Percentiles rank a stretch among this genome's conserved stretches.
These are phyloP conservation scores for Amazonetta brasiliensis DNA, from an alignment of 2,797 vertebrate species.

Conservation along the genomic window DNA sequence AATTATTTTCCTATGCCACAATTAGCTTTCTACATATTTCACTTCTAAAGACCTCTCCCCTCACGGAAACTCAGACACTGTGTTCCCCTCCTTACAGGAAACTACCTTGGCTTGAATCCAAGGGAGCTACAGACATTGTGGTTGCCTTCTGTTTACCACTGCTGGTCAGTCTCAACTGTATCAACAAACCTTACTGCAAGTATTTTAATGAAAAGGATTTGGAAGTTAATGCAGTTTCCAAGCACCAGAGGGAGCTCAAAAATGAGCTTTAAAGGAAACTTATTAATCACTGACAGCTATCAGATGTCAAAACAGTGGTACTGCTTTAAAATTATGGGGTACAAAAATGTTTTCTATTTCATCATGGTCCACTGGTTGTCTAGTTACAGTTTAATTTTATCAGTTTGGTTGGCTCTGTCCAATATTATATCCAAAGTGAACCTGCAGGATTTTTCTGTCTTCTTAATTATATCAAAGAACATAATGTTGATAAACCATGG, in stretches of 20 bases:
- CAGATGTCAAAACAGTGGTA: not conserved
- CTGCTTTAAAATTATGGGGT: not conserved
- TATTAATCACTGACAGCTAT: not conserved
- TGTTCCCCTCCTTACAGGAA: not conserved
- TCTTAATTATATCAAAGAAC: not conserved
- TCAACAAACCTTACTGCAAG: not conserved
- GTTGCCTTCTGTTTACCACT: not conserved
- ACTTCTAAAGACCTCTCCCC: not conserved
- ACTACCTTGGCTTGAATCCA: not conserved
- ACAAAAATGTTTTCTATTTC: not conserved
- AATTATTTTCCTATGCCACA: not conserved
- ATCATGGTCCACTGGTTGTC: not conserved
- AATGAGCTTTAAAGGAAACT: not conserved
- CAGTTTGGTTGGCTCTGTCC: not conserved
- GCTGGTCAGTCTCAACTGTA: not conserved
- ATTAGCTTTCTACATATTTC: not conserved
- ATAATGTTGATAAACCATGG: not conserved
- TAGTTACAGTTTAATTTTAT: not conserved
- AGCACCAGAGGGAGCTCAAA: constrained; percentile 64
- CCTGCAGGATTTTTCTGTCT: not conserved
- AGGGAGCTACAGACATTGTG: not conserved
- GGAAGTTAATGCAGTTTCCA: not conserved
- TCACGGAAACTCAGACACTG: not conserved
- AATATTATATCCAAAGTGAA: not conserved
- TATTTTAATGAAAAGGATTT: not conserved